Conservation (phyloP, 2,888 invertebrate genomes). For the Pterostichus madidus region DNA sequence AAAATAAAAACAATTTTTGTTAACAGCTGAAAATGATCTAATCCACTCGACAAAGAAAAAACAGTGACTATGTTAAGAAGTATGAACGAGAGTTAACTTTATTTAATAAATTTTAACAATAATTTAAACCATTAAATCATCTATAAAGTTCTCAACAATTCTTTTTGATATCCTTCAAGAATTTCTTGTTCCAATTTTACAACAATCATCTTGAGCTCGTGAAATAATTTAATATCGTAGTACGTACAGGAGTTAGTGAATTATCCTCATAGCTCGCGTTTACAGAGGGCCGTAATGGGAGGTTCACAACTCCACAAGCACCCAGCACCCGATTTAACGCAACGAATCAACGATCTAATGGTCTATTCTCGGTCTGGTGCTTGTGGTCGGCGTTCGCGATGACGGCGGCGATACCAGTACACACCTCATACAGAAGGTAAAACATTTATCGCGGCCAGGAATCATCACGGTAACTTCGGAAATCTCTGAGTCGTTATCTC, state of each 20-base stretch:
- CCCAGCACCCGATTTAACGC: neutral
- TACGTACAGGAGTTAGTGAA: neutral
- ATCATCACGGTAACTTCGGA: constrained; percentile 62
- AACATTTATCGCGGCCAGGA: constrained; percentile 57
- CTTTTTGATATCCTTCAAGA: too few relatives aligned
- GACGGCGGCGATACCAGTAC: constrained; percentile 8
- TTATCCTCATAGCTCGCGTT: neutral
- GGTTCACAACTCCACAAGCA: neutral
- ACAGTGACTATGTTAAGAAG: too few relatives aligned
- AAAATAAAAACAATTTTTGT: too few relatives aligned
- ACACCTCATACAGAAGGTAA: constrained; percentile 59
- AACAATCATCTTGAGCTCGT: too few relatives aligned
- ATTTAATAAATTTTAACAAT: too few relatives aligned
- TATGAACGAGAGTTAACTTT: too few relatives aligned
- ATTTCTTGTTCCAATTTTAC: too few relatives aligned
- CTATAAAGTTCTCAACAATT: too few relatives aligned
- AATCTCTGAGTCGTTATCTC: constrained; percentile 58
- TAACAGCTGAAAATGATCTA: too few relatives aligned
- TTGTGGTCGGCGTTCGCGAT: constrained; percentile 10
- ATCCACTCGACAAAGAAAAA: too few relatives aligned
- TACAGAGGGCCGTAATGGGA: neutral
- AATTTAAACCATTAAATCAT: too few relatives aligned
- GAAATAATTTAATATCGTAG: neutral
- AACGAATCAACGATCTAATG: constrained; percentile 1
- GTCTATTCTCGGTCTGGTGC: constrained; percentile 23